Evolutionary conservation across 2,113 vertebrate species (phyloP), one percentile per base, ranked within the genome.

Genomic region (Zootoca vivipara): DNA sequence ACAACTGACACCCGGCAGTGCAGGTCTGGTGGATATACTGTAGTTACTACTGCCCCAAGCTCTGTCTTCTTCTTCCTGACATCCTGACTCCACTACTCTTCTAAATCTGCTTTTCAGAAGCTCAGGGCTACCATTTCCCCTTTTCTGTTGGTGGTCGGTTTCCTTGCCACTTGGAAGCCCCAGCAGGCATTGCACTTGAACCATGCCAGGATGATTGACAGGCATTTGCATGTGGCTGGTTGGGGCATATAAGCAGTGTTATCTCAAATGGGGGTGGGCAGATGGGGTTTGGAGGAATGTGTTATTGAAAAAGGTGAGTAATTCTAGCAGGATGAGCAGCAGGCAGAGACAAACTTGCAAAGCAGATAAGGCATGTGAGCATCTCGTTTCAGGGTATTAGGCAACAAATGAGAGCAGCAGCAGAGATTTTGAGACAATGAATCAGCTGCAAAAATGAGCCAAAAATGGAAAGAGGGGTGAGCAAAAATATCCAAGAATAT

Each of bases 161-260:
- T 92, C 64, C 38, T 87, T 87, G 86, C 52, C 87, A 87, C 92
- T 93, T 91, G 92, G 85, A 93, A 94, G 90, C 28, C 87, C 87
- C 83, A 93, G 46, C 0, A 5, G 82, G 82, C 16, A 0, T 89
- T 91, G 83, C 82, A 89, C 87, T 85, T 83, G 74, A 94, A 83
- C 35, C 6, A 18, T 2, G n/a, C 46, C 69, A 86, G 20, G 38
- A 18, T 87, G 90, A 89, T 64, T 92, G 91, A 78, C 91, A 92
- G 77, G 30, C 92, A 90, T 94, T 70, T 92, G 90, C 77, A 95
- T 78, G 85, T 7, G 78, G 82, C 0, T 0, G 83, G 26, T 64
- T 89, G 64, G 79, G 83, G 9, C 80, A 92, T 89, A 83, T 85
- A 89, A 85, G 78, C 86, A 92, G 56, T 77, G 90, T 90, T 58